Percentiles rank a stretch among this genome's conserved stretches.
Conservation (phyloP, 2,888 invertebrate genomes). For the Trichogramma dendrolimi region DNA sequence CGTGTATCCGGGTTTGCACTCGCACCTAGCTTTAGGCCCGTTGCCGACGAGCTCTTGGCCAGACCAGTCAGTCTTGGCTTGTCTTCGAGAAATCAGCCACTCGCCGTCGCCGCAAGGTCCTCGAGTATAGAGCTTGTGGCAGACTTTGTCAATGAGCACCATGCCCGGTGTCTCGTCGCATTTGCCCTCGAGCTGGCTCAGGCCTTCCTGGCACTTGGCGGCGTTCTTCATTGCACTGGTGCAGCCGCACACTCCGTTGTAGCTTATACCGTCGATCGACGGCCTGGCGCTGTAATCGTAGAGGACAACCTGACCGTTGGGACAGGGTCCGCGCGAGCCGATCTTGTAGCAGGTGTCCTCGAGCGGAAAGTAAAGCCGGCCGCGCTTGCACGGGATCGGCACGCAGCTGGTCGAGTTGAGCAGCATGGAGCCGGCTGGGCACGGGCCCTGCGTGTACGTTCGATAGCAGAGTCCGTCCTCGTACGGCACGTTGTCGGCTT, state of each 20-base stretch:
- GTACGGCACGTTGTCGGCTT: constrained; percentile 64
- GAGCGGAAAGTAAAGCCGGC: constrained; percentile 71
- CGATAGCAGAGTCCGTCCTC: constrained; percentile 70
- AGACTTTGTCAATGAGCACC: constrained; percentile 65
- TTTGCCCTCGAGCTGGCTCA: constrained; percentile 45
- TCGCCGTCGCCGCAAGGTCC: constrained; percentile 73
- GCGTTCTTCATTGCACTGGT: constrained; percentile 51
- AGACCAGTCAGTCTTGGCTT: constrained; percentile 43
- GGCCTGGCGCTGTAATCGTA: constrained; percentile 77
- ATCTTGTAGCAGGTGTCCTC: constrained; percentile 74
- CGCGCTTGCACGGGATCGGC: constrained; percentile 69
- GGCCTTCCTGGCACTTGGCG: constrained; percentile 23
- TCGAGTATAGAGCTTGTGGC: constrained; percentile 71
- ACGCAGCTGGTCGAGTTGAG: constrained; percentile 66
- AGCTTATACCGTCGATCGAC: constrained; percentile 75
- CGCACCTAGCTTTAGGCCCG: constrained; percentile 58
- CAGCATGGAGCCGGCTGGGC: constrained; percentile 65
- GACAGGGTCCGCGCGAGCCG: constrained; percentile 74
- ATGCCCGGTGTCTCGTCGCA: constrained; percentile 63
- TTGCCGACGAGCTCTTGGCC: constrained; percentile 33
- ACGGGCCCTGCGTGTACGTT: constrained; percentile 76
- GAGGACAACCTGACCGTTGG: constrained; percentile 67
- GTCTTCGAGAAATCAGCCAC: constrained; percentile 63
- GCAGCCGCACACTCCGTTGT: constrained; percentile 78
- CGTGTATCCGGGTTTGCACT: constrained; percentile 67